phyloP scores from a whole-genome alignment of 2,113 vertebrate genomes.

The Paradisaea rubra region DNA sequence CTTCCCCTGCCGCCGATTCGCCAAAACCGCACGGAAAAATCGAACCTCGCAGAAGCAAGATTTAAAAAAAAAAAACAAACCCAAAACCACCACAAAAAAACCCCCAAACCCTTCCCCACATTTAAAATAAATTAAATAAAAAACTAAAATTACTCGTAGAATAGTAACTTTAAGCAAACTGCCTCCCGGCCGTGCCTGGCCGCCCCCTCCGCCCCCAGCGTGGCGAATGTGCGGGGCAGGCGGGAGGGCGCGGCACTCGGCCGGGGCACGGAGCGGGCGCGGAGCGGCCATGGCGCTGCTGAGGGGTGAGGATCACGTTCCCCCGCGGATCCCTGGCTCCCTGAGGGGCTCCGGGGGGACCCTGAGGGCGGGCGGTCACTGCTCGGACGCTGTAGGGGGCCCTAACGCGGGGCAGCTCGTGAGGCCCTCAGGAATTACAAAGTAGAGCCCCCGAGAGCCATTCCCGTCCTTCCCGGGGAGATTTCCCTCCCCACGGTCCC shows the following conservation, averaged over 20 bases:
- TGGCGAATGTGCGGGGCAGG: background rate
- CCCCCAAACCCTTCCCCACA: accelerated
- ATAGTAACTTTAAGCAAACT: accelerated
- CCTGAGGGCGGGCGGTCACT: background rate
- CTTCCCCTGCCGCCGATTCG: background rate
- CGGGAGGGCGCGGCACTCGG: background rate
- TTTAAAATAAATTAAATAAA: background rate
- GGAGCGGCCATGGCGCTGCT: slow-evolving; percentile 56
- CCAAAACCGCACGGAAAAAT: background rate
- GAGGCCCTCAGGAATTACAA: background rate
- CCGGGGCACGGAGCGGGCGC: background rate
- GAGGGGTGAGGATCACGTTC: slow-evolving; percentile 47
- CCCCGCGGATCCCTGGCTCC: background rate
- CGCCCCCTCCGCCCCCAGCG: background rate
- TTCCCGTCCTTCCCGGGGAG: background rate
- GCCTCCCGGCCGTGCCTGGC: background rate
- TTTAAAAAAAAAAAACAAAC: background rate
- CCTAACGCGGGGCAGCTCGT: background rate
- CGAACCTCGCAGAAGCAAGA: background rate
- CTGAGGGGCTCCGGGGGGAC: background rate
- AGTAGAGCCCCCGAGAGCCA: background rate
- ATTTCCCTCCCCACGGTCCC: background rate
- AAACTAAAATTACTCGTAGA: background rate
- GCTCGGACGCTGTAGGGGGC: background rate
- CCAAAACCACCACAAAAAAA: too few relatives aligned